A percentile compares a stretch with the other conserved stretches of the same genome.
These are phyloP conservation scores for Solea senegalensis DNA, from an alignment of 2,113 vertebrate species.

Conservation along the genomic window DNA sequence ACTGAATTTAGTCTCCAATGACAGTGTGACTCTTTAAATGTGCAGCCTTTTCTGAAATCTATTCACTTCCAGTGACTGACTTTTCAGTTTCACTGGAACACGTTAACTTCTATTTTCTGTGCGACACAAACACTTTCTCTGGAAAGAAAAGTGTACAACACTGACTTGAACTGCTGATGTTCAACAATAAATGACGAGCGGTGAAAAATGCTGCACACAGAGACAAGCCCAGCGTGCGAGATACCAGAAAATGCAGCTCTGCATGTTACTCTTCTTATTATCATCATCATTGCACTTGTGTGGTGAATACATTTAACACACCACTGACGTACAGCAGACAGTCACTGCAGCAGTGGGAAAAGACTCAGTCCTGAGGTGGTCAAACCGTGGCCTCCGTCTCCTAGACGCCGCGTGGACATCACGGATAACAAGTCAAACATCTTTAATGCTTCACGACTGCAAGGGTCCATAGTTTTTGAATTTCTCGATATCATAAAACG, in stretches of 20 bases:
- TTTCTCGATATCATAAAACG: no score
- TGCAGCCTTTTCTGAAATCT: no score
- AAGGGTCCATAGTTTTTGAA: not conserved
- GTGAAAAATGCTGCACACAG: not conserved
- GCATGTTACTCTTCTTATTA: not conserved
- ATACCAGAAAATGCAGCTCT: conserved; percentile 5
- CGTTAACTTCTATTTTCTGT: not conserved
- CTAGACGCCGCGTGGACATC: conserved; percentile 3
- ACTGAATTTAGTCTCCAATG: no score
- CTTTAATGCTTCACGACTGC: conserved; percentile 47
- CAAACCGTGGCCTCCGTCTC: conserved; percentile 12
- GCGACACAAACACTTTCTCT: not conserved
- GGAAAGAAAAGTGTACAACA: no score
- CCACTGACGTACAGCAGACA: not conserved
- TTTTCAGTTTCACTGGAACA: no score
- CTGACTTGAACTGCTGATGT: no score
- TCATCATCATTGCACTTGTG: conserved; percentile 1
- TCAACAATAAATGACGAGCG: not conserved
- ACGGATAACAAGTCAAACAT: conserved; percentile 34
- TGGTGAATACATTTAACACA: conserved; percentile 35
- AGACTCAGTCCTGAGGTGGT: conserved; percentile 32
- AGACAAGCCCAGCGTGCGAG: not conserved
- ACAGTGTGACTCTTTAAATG: no score
- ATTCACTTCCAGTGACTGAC: no score
- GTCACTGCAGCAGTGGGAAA: not conserved